Base-by-base conservation (phyloP, 1,140 invertebrate species). In the Bombus superbus region DNA sequence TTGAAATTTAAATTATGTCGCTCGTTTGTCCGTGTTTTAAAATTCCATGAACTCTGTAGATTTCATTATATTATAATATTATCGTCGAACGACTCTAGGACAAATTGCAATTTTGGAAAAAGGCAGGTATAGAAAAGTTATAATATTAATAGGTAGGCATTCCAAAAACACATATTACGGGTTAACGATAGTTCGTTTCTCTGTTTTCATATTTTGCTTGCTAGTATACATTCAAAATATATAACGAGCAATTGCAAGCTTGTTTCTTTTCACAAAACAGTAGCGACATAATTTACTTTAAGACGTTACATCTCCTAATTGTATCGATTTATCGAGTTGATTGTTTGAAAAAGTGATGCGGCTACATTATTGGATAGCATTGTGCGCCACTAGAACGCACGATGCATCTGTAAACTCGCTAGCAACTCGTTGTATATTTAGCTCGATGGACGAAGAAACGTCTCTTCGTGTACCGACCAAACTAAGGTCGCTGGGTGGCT, bases 371-470 rank as follows among this genome's bases (percentile, higher is more conserved):
- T 53, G 11, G 47, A n/a, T 68, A 62, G n/a, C 32, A 11, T 47
- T 32, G 57, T 59, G 38, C 73, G 18, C 53, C 74, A 66, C n/a
- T 81, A 83, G 78, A 85, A 47, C 42, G 59, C 47, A 84, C 35
- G 57, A 40, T 79, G 77, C 77, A 75, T 75, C 62, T 42, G 57
- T 40, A 40, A 82, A 86, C 38, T 71, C 59, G 53, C 66, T 69
- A 64, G 74, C 44, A 88, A 81, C 79, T 81, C 72, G 59, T 81
- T 81, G 57, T 81, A 85, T 81, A 81, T 85, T 81, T 81, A 85
- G 79, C 78, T 88, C 84, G 57, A 91, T 89, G 89, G 84, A 87
- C 75, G 66, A 86, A 81, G 83, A 82, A 47, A 32, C 15, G 32
- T 40, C 35, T 71, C 22, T 68, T 64, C 72, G 28, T 83, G 68